Evolutionary conservation across 2,888 invertebrate species (phyloP).

Genomic region (Thereva unica): DNA sequence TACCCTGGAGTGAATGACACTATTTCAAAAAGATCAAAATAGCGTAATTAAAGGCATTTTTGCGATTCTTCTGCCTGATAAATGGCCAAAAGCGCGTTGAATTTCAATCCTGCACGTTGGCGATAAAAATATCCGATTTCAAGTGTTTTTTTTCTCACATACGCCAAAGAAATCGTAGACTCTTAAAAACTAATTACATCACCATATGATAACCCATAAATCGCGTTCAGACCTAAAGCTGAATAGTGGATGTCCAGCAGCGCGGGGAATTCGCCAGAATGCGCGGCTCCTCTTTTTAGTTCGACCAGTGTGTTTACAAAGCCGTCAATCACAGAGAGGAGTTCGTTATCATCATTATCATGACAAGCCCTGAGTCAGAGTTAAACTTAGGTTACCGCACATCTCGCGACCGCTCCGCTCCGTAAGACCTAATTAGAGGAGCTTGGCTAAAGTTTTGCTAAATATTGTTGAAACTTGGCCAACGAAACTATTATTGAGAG

Average conservation of each 20-base stretch:
- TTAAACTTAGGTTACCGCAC: background rate
- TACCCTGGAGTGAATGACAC: too few species aligned
- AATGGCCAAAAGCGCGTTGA: too few species aligned
- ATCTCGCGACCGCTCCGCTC: slow-evolving; percentile 13
- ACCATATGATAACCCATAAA: too few species aligned
- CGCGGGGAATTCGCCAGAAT: background rate
- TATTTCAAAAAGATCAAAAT: too few species aligned
- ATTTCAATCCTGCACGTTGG: too few species aligned
- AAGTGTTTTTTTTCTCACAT: too few species aligned
- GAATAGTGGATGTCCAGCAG: background rate
- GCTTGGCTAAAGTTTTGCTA: slow-evolving; percentile 6
- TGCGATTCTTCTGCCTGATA: too few species aligned
- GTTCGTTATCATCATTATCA: slow-evolving; percentile 25
- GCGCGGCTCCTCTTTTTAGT: slow-evolving; percentile 10
- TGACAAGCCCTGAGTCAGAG: slow-evolving; percentile 6
- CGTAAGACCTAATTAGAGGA: slow-evolving; percentile 16
- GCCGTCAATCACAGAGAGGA: slow-evolving; percentile 23
- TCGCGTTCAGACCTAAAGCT: too few species aligned
- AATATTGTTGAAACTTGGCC: slow-evolving; percentile 16
- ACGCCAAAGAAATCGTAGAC: too few species aligned
- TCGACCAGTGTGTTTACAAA: slow-evolving; percentile 18
- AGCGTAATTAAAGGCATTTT: too few species aligned
- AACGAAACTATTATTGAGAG: background rate
- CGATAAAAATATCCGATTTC: too few species aligned
- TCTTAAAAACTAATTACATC: too few species aligned